phyloP scores from a whole-genome alignment of 37 sponge, comb jelly and placozoan genomes.

The Hormiphora californensis region DNA sequence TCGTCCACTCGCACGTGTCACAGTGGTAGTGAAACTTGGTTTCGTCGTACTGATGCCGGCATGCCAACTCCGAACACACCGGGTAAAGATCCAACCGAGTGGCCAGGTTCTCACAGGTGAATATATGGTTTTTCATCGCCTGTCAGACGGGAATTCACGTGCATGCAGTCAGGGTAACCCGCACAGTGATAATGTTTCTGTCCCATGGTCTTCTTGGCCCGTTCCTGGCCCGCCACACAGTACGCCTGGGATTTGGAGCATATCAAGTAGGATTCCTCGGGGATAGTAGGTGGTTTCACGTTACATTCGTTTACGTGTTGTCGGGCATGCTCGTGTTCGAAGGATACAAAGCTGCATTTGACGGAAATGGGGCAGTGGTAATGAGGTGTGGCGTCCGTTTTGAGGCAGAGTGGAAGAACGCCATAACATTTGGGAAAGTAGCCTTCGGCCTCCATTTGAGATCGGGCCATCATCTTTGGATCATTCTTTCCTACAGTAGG shows the following conservation, averaged over 20 bases:
- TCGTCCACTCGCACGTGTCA: conserved; percentile 49
- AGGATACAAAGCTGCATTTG: conserved; percentile 39
- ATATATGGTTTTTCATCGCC: conserved; percentile 11
- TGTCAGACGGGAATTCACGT: conserved; percentile 21
- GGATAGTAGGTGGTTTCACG: conserved; percentile 36
- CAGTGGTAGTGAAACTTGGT: conserved; percentile 52
- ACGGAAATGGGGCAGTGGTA: conserved; percentile 46
- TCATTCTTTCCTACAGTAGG: too few species aligned
- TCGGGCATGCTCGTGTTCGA: neutral
- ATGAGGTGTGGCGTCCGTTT: conserved; percentile 43
- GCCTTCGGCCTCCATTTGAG: neutral
- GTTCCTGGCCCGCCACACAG: conserved; percentile 42
- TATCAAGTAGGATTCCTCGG: conserved; percentile 46
- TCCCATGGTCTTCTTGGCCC: conserved; percentile 6
- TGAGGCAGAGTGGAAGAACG: conserved; percentile 30
- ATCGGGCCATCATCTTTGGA: too few species aligned
- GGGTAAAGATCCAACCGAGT: conserved; percentile 29
- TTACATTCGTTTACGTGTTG: conserved; percentile 4
- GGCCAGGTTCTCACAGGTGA: conserved; percentile 42
- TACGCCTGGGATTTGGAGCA: conserved; percentile 39
- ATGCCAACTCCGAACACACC: conserved; percentile 27
- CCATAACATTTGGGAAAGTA: conserved; percentile 52
- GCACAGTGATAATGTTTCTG: conserved; percentile 55
- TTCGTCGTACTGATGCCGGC: conserved; percentile 49
- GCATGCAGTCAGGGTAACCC: conserved; percentile 46